Evolutionary conservation across 2,113 vertebrate genomes (phyloP).

Genomic region (Hypanus sabinus): DNA sequence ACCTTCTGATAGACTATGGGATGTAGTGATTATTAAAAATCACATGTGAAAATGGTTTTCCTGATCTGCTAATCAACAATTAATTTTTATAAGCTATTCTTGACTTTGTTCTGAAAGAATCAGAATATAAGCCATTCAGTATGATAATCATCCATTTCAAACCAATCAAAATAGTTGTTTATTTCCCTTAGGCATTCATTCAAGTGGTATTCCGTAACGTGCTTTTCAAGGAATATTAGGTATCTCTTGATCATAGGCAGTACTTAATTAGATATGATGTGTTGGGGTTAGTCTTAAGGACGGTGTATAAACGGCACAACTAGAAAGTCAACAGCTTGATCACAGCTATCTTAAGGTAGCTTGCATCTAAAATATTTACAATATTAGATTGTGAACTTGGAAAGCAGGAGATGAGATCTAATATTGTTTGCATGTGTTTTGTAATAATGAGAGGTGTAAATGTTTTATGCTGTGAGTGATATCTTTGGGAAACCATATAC

Average conservation of each 20-base stretch:
- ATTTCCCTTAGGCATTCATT: conserved; percentile 3
- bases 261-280: not conserved
- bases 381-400: not conserved
- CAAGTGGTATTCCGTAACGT: not conserved
- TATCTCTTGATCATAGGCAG: not conserved
- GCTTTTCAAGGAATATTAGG: not conserved
- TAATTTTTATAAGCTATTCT: not conserved
- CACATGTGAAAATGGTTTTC: not conserved
- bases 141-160: not conserved
- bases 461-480: not conserved
- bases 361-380: conserved; percentile 12
- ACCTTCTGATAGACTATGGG: too few species aligned
- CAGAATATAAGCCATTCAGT: not conserved
- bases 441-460: not conserved
- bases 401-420: not conserved
- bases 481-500: not conserved
- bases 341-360: not conserved
- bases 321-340: not conserved
- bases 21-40: too few species aligned
- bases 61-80: not conserved
- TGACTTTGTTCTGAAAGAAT: not conserved
- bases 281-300: not conserved
- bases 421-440: not conserved
- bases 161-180: not conserved
- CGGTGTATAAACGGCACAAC: not conserved